phyloP scores from a whole-genome alignment of 2,797 vertebrate genomes.

The Argentina silus region DNA sequence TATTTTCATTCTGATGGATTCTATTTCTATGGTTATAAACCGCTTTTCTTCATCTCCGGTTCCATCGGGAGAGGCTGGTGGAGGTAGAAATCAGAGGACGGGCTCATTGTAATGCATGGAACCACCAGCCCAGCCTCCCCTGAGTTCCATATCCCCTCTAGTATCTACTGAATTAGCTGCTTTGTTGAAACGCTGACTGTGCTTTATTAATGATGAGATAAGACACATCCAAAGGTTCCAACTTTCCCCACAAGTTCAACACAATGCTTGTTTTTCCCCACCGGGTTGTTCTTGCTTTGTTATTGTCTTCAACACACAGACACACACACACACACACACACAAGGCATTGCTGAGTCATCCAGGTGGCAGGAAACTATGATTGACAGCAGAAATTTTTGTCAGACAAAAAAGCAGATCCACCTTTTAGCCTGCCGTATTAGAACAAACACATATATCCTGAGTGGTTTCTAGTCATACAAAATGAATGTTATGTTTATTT shows the following conservation, averaged over 20 bases:
- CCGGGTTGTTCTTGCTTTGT: background rate
- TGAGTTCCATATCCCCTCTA: no score
- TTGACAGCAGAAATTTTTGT: background rate
- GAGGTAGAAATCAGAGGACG: no score
- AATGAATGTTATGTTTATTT: background rate
- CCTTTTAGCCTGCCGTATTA: background rate
- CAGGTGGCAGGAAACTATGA: background rate
- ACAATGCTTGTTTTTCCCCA: slow-evolving; percentile 7
- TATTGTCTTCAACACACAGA: slow-evolving; percentile 10
- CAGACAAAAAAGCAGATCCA: background rate
- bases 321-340: slow-evolving; percentile 9
- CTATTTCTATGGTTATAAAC: no score
- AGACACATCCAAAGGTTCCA: background rate
- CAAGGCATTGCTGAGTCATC: slow-evolving; percentile 19
- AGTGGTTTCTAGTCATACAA: background rate
- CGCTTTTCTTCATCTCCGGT: no score
- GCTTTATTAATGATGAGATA: slow-evolving; percentile 1
- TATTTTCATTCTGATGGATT: background rate
- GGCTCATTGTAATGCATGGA: no score
- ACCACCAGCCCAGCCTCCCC: background rate
- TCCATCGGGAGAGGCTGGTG: no score
- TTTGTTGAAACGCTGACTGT: background rate
- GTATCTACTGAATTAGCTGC: background rate
- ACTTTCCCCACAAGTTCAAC: background rate
- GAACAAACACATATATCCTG: background rate